These are phyloP conservation scores for Lasioglossum villosulum DNA, from an alignment of 2,888 invertebrate species.

Conservation along the genomic window DNA sequence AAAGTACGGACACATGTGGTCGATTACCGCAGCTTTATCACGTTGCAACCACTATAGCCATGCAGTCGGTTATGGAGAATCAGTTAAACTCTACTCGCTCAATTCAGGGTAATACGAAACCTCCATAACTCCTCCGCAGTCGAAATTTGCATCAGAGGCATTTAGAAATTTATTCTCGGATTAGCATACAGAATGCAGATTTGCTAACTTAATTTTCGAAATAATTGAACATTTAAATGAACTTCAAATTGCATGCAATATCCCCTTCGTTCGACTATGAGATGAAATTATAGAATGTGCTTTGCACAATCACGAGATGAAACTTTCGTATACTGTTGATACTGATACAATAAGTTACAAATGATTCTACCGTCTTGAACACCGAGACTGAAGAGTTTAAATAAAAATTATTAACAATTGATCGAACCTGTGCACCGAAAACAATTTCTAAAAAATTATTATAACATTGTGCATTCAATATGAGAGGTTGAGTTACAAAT, in stretches of 20 bases:
- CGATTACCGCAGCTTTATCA: slow-evolving; percentile 33
- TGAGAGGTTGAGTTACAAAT: too few relatives aligned
- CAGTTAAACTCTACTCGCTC: slow-evolving; percentile 17
- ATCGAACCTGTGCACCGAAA: too few relatives aligned
- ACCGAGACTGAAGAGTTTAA: background rate
- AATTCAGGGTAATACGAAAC: background rate
- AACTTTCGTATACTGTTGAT: background rate
- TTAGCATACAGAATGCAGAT: background rate
- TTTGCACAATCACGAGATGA: background rate
- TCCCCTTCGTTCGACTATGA: background rate
- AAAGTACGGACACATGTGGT: slow-evolving; percentile 25
- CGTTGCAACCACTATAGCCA: slow-evolving; percentile 16
- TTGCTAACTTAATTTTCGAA: background rate
- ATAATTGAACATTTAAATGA: background rate
- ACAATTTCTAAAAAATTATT: too few relatives aligned
- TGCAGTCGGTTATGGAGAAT: slow-evolving; percentile 1
- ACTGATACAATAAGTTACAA: background rate
- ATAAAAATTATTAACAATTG: background rate
- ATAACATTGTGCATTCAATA: background rate
- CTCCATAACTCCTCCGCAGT: background rate
- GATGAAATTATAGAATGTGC: background rate
- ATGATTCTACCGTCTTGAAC: background rate
- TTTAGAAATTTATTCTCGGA: background rate
- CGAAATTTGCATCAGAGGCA: background rate
- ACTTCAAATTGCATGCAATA: background rate